phyloP scores from a whole-genome alignment of 2,888 invertebrate species.

The Enoplolaimus lenunculus region DNA sequence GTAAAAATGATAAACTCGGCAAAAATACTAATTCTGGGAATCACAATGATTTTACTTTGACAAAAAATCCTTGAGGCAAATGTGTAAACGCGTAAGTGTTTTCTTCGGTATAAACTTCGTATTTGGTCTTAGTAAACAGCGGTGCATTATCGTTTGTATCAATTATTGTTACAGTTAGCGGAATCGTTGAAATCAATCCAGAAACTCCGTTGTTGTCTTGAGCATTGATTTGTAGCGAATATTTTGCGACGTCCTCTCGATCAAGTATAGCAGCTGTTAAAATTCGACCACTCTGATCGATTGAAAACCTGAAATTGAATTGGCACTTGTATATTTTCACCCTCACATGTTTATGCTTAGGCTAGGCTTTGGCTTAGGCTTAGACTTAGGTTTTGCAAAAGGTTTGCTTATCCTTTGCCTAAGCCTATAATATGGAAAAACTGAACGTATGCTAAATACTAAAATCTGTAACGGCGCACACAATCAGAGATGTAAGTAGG shows the following conservation, averaged over 20 bases:
- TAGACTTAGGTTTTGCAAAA: too few relatives aligned
- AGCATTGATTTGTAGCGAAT: constrained; percentile 74
- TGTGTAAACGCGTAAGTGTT: constrained; percentile 14
- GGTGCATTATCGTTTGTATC: constrained; percentile 50
- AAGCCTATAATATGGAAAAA: too few relatives aligned
- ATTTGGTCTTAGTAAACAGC: constrained; percentile 13
- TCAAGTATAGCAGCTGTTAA: constrained; percentile 48
- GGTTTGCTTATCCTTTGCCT: too few relatives aligned
- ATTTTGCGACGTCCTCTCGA: constrained; percentile 63
- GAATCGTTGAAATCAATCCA: constrained; percentile 64
- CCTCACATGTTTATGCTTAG: too few relatives aligned
- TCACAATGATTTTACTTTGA: too few relatives aligned
- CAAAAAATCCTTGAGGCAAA: constrained; percentile 11
- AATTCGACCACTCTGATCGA: constrained; percentile 36
- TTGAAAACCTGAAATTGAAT: constrained; percentile 16
- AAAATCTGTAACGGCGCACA: too few relatives aligned
- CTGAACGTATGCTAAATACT: too few relatives aligned
- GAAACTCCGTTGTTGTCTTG: constrained; percentile 54
- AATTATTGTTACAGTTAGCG: constrained; percentile 70
- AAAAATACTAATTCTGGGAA: too few relatives aligned
- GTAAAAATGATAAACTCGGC: too few relatives aligned
- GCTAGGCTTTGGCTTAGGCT: too few relatives aligned
- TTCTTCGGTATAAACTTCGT: constrained; percentile 23
- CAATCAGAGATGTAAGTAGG: too few relatives aligned
- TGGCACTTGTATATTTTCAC: background rate